Base-by-base conservation (phyloP, 1,140 invertebrate species). In the Plodia interpunctella region DNA sequence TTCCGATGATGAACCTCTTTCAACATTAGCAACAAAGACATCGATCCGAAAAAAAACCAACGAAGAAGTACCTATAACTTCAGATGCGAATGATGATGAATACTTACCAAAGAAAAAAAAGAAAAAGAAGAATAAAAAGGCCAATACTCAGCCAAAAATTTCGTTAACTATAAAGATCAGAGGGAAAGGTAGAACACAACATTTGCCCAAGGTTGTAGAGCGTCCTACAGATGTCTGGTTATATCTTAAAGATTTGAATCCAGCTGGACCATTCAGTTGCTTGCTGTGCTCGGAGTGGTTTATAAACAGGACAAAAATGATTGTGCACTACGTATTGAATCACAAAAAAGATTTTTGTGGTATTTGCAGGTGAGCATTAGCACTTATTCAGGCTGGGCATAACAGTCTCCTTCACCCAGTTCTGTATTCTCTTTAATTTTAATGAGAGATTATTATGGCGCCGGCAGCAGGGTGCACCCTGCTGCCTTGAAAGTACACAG, bases 271-370 rank as follows among this genome's bases (percentile, higher is more conserved):
- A 11, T 90, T 87, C 60, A 89, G 80, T 52, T 90, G 88, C 57
- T 73, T 90, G 49, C 61, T 90, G 21, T 90, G 88, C 54, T 55
- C 80, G 15, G 85, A 88, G 44, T 90, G 88, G 80, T 90, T 90
- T 65, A 83, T 89, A 57, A 90, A 88, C 66, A 76, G 80, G 44
- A 70, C 83, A 1, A 90, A 89, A 80, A 75, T 90, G 57, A 75
- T 90, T 19, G 63, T 89, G 32, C 88, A 90, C 56, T 90, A 90
- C 60, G 64, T 86, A 11, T 60, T 90, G 44, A 89, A 90, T 67
- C 88, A 90, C 35, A 87, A 87, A 53, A 90, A 90, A 66, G 87
- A 88, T 57, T 90, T 79, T 65, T 90, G 88, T 74, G 87, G 88
- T 15, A 89, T 89, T 55, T 90, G 88, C 66, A 81, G 87, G 88